A percentile compares a stretch with the other conserved stretches of the same genome.
These are phyloP conservation scores for Pyrrhosoma nymphula DNA, from an alignment of 2,888 invertebrate genomes.

Conservation along the genomic window DNA sequence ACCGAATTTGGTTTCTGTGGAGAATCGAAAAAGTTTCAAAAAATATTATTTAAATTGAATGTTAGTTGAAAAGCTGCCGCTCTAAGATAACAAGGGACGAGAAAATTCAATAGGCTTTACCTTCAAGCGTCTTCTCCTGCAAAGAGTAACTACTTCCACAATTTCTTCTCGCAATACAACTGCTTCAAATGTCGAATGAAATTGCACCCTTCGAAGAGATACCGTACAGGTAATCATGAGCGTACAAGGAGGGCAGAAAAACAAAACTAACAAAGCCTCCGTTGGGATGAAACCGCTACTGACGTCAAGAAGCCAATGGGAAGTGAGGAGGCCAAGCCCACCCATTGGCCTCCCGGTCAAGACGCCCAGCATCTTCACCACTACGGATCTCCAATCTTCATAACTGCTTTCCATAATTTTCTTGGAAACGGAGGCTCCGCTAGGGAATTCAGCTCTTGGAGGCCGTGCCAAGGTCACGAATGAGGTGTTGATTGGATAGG, in stretches of 20 bases:
- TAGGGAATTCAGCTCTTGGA: neutral
- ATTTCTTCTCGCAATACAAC: neutral
- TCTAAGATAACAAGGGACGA: no score
- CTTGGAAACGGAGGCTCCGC: neutral
- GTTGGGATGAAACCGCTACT: neutral
- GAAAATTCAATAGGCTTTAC: no score
- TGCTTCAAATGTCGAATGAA: neutral
- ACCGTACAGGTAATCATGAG: neutral
- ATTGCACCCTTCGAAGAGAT: neutral
- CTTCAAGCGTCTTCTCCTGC: neutral
- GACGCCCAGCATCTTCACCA: neutral
- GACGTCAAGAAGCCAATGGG: constrained; percentile 14
- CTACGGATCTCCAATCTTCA: neutral
- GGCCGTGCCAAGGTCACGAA: constrained; percentile 3
- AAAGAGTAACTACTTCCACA: neutral
- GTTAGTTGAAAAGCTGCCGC: no score
- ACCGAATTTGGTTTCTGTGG: no score
- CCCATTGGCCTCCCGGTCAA: neutral
- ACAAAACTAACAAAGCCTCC: neutral
- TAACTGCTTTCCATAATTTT: constrained; percentile 36
- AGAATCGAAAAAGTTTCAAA: no score
- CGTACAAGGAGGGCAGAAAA: neutral
- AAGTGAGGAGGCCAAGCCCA: neutral
- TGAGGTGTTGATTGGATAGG: neutral
- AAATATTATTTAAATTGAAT: no score